Base-by-base conservation (phyloP, 92 coral and sea anemone species). In the Scolanthus callimorphus region DNA sequence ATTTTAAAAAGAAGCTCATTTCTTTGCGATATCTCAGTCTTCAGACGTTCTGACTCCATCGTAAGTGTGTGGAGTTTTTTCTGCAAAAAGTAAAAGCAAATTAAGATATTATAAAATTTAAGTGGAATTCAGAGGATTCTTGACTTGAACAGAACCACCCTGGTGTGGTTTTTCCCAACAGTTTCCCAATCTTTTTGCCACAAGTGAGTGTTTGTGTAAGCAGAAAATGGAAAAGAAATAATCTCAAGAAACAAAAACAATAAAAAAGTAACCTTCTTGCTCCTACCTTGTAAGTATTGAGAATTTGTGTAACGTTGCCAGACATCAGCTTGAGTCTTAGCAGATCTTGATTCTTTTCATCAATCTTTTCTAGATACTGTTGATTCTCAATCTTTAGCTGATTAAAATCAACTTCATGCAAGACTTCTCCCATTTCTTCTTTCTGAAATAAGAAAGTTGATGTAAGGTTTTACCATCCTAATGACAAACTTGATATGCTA, bases 361-460 rank as follows among this genome's bases (percentile, higher is more conserved):
- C 99, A 81, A 94, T 94, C 79, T 94, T 94, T 41, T 94, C 99
- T 37, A 94, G 73, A 59, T 94, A 94, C 66, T 94, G 99, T 66
- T 88, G 99, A 64, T 94, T 94, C 66, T 94, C 99, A 28, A 94
- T 94, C 63, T 94, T 94, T 3, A 94, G 85, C 58, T 94, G 99
- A 60, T 94, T 94, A 57, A 94, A 94, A 55, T 94, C 99, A 31
- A 94, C 99, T 55, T 94, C 99, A 65, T 94, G 99, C 6, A 94
- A 70, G 38, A 94, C 99, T 56, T 94, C 99, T 3, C 99, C 99
- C 99, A 94, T 94, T 59, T 94, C 99, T 69, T 94, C 99, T 81
- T 94, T 94, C 96, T 90, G 51, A 13, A 23, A 20, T n/a, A 53
- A 54, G n/a, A 23, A 31, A 13, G 9, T 2, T 62, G 28, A 1